Percentiles rank a stretch among this genome's conserved stretches.
phyloP scores from a whole-genome alignment of 2,113 vertebrate genomes.

The Phrynocephalus versicolor region DNA sequence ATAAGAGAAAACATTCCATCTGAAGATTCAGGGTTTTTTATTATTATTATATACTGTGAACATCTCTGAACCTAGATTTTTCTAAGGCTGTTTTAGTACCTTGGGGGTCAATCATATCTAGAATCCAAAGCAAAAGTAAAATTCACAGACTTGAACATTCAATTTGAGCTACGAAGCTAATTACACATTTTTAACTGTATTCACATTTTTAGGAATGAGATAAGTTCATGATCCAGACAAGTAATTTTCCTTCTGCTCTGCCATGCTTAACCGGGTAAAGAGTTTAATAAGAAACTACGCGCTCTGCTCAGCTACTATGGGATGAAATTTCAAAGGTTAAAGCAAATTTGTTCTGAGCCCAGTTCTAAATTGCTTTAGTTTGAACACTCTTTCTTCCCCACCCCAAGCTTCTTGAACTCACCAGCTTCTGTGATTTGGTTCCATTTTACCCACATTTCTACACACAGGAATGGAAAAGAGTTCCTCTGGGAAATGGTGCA shows the following conservation, averaged over 20 bases:
- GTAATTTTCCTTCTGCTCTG: neutral
- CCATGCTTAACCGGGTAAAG: neutral
- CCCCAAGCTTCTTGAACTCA: neutral
- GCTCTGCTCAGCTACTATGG: fast-evolving
- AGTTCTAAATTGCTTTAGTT: fast-evolving
- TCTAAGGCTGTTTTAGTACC: neutral
- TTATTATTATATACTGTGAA: neutral
- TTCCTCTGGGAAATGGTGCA: too few relatives aligned
- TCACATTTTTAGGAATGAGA: neutral
- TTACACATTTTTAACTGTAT: neutral
- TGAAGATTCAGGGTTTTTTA: neutral
- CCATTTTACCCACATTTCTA: too few relatives aligned
- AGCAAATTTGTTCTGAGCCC: constrained; percentile 14
- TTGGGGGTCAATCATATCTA: neutral
- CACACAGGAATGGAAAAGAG: too few relatives aligned
- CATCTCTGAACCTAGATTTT: neutral
- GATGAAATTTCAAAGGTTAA: constrained; percentile 36
- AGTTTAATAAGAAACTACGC: neutral
- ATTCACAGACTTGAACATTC: neutral
- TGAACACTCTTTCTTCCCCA: neutral
- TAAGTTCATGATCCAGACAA: neutral
- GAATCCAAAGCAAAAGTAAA: constrained; percentile 3
- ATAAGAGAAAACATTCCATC: neutral
- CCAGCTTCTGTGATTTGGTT: too few relatives aligned
- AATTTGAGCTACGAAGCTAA: neutral